Conservation (phyloP, 2,888 invertebrate genomes). For the Nipponacmea schrenckii region DNA sequence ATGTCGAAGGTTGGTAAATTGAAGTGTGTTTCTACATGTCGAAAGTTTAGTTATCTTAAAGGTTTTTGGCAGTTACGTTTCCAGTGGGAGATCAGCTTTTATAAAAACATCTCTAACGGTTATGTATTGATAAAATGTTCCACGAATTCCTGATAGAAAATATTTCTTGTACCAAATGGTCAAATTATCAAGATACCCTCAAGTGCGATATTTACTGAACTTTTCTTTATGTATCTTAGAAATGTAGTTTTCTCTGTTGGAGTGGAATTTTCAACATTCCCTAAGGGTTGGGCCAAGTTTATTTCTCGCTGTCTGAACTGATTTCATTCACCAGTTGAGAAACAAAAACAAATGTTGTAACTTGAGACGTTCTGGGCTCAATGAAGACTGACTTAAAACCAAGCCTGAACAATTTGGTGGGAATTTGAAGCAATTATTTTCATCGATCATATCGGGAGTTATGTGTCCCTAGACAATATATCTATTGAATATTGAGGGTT, state of each 20-base stretch:
- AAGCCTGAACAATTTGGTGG: constrained; percentile 9
- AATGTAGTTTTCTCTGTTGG: not conserved
- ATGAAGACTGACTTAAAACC: constrained; percentile 5
- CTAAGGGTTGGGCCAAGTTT: constrained; percentile 3
- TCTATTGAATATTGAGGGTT: not conserved
- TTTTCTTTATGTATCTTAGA: not conserved
- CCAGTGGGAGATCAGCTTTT: too few relatives aligned
- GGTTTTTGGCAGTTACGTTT: too few relatives aligned
- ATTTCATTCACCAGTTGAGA: constrained; percentile 4
- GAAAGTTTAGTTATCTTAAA: too few relatives aligned
- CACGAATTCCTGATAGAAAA: too few relatives aligned
- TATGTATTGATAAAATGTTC: too few relatives aligned
- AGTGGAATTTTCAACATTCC: constrained; percentile 6
- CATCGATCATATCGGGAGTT: not conserved
- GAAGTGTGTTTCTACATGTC: too few relatives aligned
- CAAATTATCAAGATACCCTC: not conserved
- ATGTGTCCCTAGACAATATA: not conserved
- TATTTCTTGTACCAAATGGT: not conserved
- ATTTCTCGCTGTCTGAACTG: not conserved
- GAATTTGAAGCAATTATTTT: constrained; percentile 1
- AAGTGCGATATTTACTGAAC: not conserved
- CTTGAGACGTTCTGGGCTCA: constrained; percentile 3
- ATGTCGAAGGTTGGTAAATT: too few relatives aligned
- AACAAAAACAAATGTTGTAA: constrained; percentile 7
- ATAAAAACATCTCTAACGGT: too few relatives aligned